phyloP scores from a whole-genome alignment of 2,888 invertebrate species.

The Dryobota labecula region DNA sequence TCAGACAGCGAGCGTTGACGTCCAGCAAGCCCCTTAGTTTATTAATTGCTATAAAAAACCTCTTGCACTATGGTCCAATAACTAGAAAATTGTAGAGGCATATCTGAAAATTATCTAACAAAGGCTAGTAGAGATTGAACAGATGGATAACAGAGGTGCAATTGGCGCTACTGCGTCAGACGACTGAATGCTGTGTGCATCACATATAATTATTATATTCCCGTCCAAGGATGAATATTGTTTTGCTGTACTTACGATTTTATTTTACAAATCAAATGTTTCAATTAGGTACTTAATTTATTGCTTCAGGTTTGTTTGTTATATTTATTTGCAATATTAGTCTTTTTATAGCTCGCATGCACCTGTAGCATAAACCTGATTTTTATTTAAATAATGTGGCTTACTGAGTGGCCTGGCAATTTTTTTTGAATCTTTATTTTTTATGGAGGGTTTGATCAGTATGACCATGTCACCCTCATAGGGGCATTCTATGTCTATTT shows the following conservation, averaged over 20 bases:
- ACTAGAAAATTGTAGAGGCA: background rate
- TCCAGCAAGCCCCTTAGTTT: background rate
- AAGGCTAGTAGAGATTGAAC: slow-evolving; percentile 16
- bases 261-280: slow-evolving; percentile 27
- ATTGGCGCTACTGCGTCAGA: slow-evolving; percentile 30
- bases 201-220: slow-evolving; percentile 11
- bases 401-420: too few species aligned
- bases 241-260: slow-evolving; percentile 29
- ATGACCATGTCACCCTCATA: too few species aligned
- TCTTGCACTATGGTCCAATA: background rate
- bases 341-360: slow-evolving; percentile 11
- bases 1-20: background rate
- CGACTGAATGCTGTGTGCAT: slow-evolving; percentile 24
- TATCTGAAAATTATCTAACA: slow-evolving; percentile 27
- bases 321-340: slow-evolving; percentile 17
- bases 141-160: slow-evolving; percentile 27
- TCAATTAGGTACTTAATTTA: slow-evolving; percentile 18
- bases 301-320: slow-evolving; percentile 24
- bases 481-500: too few species aligned
- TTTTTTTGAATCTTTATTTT: too few species aligned
- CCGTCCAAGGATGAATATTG: slow-evolving; percentile 8
- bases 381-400: background rate
- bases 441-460: too few species aligned
- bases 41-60: background rate
- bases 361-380: slow-evolving; percentile 9